Percentiles rank a stretch among this genome's conserved stretches.
Evolutionary conservation across 2,888 invertebrate species (phyloP).

Genomic region (Ormyrus labotus): DNA sequence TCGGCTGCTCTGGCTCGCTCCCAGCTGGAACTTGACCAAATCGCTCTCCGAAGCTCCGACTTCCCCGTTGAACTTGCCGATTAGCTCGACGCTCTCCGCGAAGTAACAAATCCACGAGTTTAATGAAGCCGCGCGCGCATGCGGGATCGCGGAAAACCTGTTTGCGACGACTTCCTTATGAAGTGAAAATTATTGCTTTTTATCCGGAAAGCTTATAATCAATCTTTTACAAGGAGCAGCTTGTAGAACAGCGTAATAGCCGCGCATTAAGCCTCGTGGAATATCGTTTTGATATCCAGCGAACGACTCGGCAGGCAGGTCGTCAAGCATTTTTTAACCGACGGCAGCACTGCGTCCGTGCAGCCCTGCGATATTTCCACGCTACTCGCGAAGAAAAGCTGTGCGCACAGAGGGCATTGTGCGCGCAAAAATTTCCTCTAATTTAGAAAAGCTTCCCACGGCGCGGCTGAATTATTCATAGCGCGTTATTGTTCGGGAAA

Average conservation of each 20-base stretch:
- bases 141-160: constrained; percentile 16
- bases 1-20: background rate
- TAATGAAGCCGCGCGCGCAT: constrained; percentile 35
- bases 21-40: constrained; percentile 33
- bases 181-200: constrained; percentile 15
- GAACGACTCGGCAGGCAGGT: no score
- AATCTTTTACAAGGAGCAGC: background rate
- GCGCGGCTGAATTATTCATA: background rate
- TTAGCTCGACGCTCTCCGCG: constrained; percentile 4
- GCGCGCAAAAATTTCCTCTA: constrained; percentile 12
- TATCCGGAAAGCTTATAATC: background rate
- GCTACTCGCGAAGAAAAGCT: background rate
- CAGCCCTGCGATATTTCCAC: no score
- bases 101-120: constrained; percentile 43
- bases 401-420: background rate
- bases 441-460: constrained; percentile 23
- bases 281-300: background rate
- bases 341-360: no score
- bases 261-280: background rate
- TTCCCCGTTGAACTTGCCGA: constrained; percentile 2
- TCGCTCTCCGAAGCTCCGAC: constrained; percentile 10
- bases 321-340: no score
- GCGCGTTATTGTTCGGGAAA: no score
- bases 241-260: background rate
- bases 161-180: constrained; percentile 20